These are phyloP conservation scores for Ceratosolen fusciceps DNA, from an alignment of 1,140 invertebrate genomes.

Conservation along the genomic window DNA sequence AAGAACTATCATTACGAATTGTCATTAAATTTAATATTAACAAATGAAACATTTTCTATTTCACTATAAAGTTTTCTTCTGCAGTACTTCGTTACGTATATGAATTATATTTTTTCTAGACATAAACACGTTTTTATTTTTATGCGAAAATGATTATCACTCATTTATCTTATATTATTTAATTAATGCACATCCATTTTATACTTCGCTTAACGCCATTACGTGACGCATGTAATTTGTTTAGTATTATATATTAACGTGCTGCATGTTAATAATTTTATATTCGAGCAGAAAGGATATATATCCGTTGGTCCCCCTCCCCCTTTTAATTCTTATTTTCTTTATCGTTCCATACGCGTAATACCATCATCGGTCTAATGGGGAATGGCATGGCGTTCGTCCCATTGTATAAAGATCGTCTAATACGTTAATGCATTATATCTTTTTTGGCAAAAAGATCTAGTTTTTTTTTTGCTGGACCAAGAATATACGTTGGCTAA, in stretches of 20 bases:
- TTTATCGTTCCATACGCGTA: background rate
- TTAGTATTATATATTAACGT: background rate
- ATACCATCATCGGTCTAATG: no score
- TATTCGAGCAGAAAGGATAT: background rate
- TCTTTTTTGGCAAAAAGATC: background rate
- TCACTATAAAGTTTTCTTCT: background rate
- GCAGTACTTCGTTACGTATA: background rate
- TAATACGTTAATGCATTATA: background rate
- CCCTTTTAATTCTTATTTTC: background rate
- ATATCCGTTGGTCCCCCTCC: background rate
- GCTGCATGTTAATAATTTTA: background rate
- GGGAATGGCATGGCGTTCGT: no score
- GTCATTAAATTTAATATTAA: background rate
- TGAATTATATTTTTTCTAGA: background rate
- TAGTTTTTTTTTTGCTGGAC: no score
- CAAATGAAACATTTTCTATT: background rate
- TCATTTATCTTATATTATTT: background rate
- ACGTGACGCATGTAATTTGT: constrained; percentile 1
- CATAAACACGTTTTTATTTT: background rate
- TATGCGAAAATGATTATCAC: background rate
- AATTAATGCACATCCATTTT: constrained; percentile 6
- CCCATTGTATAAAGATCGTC: background rate
- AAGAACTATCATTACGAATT: no score
- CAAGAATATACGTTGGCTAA: no score
- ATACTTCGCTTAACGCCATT: background rate